Evolutionary conservation across 2,888 invertebrate species (phyloP).

Genomic region (Anticlea derivata): DNA sequence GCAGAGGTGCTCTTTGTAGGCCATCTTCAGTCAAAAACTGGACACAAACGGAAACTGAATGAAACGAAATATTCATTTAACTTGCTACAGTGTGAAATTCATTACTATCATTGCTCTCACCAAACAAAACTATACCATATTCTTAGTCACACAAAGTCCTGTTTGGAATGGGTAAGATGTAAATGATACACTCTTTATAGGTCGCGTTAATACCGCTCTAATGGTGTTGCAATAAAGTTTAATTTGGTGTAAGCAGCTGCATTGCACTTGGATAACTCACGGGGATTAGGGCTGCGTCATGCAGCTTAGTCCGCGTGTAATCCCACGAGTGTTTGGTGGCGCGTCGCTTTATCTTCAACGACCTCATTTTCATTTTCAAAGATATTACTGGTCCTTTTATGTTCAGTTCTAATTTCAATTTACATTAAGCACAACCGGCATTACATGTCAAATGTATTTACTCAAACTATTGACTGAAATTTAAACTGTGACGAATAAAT

Average conservation of each 20-base stretch:
- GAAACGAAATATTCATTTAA: slow-evolving; percentile 46
- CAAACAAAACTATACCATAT: slow-evolving; percentile 21
- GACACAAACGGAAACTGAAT: slow-evolving; percentile 36
- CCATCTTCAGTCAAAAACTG: slow-evolving; percentile 20
- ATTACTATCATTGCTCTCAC: slow-evolving; percentile 30
- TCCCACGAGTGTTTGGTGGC: slow-evolving; percentile 4
- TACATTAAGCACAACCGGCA: too few species aligned
- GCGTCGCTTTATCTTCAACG: slow-evolving; percentile 2
- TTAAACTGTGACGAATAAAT: too few species aligned
- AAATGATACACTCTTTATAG: slow-evolving; percentile 11
- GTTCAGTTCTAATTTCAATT: too few species aligned
- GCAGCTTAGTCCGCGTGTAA: slow-evolving; percentile 12
- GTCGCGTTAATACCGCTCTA: slow-evolving; percentile 20
- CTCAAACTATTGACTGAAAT: too few species aligned
- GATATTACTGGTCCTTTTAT: too few species aligned
- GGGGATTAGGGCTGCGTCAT: slow-evolving; percentile 26
- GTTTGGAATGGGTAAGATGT: not conserved
- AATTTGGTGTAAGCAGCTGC: slow-evolving; percentile 22
- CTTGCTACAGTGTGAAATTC: slow-evolving; percentile 36
- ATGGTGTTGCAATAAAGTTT: slow-evolving; percentile 19
- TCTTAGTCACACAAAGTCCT: slow-evolving; percentile 4
- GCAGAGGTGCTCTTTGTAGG: not conserved
- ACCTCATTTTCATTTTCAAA: not conserved
- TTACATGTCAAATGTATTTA: too few species aligned
- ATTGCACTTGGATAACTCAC: slow-evolving; percentile 19